phyloP scores from a whole-genome alignment of 2,113 vertebrate species.

The Aphelocoma coerulescens region DNA sequence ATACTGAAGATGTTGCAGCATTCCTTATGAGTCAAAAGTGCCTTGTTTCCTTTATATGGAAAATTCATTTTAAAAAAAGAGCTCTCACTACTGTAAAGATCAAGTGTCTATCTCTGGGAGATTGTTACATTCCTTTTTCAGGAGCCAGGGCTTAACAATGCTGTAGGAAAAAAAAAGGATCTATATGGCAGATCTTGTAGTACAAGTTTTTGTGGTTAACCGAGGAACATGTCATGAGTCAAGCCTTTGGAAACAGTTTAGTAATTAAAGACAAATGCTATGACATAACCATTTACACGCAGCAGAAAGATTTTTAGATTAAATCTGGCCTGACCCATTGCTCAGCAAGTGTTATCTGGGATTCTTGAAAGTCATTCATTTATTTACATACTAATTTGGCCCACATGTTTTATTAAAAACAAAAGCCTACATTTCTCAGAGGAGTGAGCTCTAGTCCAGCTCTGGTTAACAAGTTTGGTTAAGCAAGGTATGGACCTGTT shows the following conservation, averaged over 20 bases:
- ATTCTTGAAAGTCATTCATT: constrained; percentile 73
- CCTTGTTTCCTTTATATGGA: constrained; percentile 18
- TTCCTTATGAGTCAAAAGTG: constrained; percentile 19
- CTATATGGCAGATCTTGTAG: constrained; percentile 79
- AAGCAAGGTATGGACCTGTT: constrained; percentile 23
- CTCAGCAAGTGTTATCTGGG: constrained; percentile 81
- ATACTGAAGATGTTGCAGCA: not conserved
- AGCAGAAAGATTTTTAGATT: constrained; percentile 78
- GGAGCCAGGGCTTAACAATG: constrained; percentile 66
- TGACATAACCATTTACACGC: constrained; percentile 82
- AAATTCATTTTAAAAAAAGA: not conserved
- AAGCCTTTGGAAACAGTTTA: constrained; percentile 77
- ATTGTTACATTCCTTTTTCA: constrained; percentile 58
- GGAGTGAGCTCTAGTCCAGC: constrained; percentile 27
- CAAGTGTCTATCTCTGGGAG: constrained; percentile 56
- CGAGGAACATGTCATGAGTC: constrained; percentile 76
- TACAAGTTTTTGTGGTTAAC: constrained; percentile 86
- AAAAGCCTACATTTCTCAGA: constrained; percentile 60
- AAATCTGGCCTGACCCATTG: constrained; percentile 77
- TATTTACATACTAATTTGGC: constrained; percentile 80
- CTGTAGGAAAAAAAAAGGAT: constrained; percentile 61
- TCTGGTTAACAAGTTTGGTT: constrained; percentile 57
- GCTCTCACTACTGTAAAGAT: constrained; percentile 52
- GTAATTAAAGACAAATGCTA: constrained; percentile 86
- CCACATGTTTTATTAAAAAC: constrained; percentile 76